phyloP scores from a whole-genome alignment of 2,113 vertebrate species.

The Albula glossodonta region DNA sequence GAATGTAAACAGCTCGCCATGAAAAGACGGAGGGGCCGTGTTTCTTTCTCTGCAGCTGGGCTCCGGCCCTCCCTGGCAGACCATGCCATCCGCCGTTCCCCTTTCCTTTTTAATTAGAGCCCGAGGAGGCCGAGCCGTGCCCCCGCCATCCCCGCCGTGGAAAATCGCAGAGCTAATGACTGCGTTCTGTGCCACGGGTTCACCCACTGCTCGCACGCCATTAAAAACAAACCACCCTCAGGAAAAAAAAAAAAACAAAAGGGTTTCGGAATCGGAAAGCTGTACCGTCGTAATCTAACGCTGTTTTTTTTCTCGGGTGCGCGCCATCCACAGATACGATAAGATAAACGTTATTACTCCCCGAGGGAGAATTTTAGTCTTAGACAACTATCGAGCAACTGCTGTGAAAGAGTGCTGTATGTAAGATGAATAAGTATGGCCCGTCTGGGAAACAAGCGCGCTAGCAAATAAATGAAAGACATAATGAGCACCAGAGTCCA shows the following conservation, averaged over 20 bases:
- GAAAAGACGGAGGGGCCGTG: neutral
- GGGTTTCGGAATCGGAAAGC: too few species aligned
- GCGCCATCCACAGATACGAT: too few species aligned
- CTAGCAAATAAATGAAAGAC: too few species aligned
- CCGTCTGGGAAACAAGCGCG: too few species aligned
- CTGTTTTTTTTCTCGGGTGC: neutral
- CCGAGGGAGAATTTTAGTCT: too few species aligned
- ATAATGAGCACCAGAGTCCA: too few species aligned
- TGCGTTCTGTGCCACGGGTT: neutral
- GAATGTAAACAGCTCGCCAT: slow-evolving; percentile 22
- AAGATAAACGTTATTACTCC: too few species aligned
- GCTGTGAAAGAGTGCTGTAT: too few species aligned
- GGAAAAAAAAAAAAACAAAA: neutral
- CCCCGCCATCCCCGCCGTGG: neutral
- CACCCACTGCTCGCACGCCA: neutral
- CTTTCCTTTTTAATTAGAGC: slow-evolving; percentile 14
- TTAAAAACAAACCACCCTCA: neutral
- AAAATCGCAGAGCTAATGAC: neutral
- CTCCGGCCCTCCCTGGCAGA: neutral
- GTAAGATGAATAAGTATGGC: too few species aligned
- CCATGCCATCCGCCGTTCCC: neutral
- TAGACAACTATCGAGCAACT: too few species aligned
- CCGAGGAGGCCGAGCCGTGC: neutral
- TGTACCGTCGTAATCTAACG: too few species aligned
- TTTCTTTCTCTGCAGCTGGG: neutral